Evolutionary conservation across 1,140 invertebrate genomes (phyloP), one percentile per base, ranked within the genome.

Genomic region (Brachionus sp.): DNA sequence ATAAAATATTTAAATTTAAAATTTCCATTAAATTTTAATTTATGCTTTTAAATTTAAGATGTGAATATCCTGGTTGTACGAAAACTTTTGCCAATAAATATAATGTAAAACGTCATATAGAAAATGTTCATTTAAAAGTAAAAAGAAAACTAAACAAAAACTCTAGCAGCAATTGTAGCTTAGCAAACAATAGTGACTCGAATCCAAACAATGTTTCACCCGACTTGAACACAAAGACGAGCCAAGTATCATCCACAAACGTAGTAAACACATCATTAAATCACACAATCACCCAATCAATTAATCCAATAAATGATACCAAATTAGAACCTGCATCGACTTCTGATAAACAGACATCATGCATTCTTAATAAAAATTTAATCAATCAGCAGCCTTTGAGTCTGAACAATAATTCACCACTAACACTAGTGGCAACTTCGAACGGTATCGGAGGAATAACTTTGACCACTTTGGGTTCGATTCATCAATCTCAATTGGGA

Each of bases 11-110:
- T 4, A 37, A 16, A 37, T 46, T 75, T 46, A 46, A 46, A 75
- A 33, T 62, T 4, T 29, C 33, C 0, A 16, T 35, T 9, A 62
- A 80, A 23, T 37, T 57, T 23, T 19, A 53, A 78, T 33, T 6
- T 5, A 19, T 19, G 0, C 23, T 44, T 46, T 46, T 44, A 23
- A 19, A 73, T 39, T 39, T 33, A 75, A 80, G 77, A 80, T 80
- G 77, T 66, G 39, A 44, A 42, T 66, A 80, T 62, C 77, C 77
- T 12, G 77, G 77, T 39, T 80, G 77, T 62, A 80, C 50, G 16
- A 80, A 80, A 80, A 42, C 62, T n/a, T 80, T 80, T 80, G 77
- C 77, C 33, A 80, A 80, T 66, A 80, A 80, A 66, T 80, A 80
- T 25, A 80, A 80, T 62, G 77, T 80, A n/a, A 80, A 80, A 62